Evolutionary conservation across 2,888 invertebrate species (phyloP), one percentile per base, ranked within the genome.

Genomic region (Harpagoxenus sublaevis): DNA sequence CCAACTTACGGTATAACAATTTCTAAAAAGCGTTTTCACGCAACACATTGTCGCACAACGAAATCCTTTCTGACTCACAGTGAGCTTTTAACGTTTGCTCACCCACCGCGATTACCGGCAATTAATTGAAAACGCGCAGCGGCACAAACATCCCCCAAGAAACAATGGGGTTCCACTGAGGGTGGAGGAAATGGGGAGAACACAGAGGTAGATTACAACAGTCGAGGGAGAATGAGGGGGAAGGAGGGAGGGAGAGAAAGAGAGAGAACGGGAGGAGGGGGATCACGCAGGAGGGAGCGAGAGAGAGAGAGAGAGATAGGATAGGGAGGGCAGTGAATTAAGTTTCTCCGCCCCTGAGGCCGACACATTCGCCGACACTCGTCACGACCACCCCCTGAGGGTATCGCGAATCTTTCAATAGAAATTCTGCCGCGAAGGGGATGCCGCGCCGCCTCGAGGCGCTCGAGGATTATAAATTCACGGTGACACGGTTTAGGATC

Each of bases 291-390:
- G 79, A 82, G 53, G 74, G 48, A 75, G 84, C 65, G 86, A 84
- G 66, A 83, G 70, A 45, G 68, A 83, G 70, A 45, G 68, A 75
- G 60, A 57, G 81, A 75, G 73, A 77, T 51, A 82, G 82, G 45
- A 85, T 82, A 85, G 89, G 86, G 85, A 90, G 87, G 90, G 89
- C 89, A 90, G 87, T 91, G 89, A 90, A 90, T 89, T 91, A 90
- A 90, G 91, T 90, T 91, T 91, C 92, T 88, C 92, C 92, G 92
- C 92, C 91, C 89, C 91, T 92, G 89, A 89, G 84, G 89, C 88
- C 91, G 87, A 91, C 89, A 89, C 91, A 91, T 91, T 91, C 86
- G 88, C 87, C 88, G 87, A 86, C 86, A 87, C 85, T 87, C 89
- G 90, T 91, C 86, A 90, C 91, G 91, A 89, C 88, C 91, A 90